Evolutionary conservation across 2,797 vertebrate species (phyloP), one percentile per base, ranked within the genome.

Genomic region (Pterois miles): DNA sequence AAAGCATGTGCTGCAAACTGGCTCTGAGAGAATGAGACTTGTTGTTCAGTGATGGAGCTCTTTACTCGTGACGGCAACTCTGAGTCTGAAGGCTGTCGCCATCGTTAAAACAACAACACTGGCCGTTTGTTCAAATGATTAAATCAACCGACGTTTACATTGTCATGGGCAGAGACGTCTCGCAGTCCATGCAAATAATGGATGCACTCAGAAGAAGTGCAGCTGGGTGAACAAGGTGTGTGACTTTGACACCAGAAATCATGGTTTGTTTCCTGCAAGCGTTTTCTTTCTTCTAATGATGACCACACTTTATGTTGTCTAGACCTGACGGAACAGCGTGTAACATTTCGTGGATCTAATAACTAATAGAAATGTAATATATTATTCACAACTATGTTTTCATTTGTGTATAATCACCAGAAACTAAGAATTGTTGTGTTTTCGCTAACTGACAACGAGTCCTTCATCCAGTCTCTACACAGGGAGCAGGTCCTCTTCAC

Each of bases 1-100:
- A 23, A 65, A 78, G 69, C 38, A 57, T 59, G 34, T 34, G 22
- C 27, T 29, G 56, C 18, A 66, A 70, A 65, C 50, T 23, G 10
- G 20, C 59, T 83, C 27, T 23, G 3, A 4, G 1, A 57, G 23
- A 68, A 33, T 22, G 10, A 33, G 4, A 50, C 25, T 27, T 8
- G 23, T 50, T 57, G 11, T 27, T 52, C 18, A 34, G 27, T 34
- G 43, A 68, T 11, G 31, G 25, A 57, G 59, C 65, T 33, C 23
- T 33, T n/a, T n/a, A n/a, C 20, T 40, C 4, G 7, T 57, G n/a
- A n/a, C n/a, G n/a, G n/a, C 60, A 59, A 22, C 50, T 40, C 38
- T 56, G 59, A 34, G 29, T 69, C 54, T 70, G 22, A 56, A 57
- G 16, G 36, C 18, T 59, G 8, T 40, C 43, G 2, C 23, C 2